Evolutionary conservation across 2,113 vertebrate species (phyloP), one percentile per base, ranked within the genome.

Genomic region (Camelus bactrianus): DNA sequence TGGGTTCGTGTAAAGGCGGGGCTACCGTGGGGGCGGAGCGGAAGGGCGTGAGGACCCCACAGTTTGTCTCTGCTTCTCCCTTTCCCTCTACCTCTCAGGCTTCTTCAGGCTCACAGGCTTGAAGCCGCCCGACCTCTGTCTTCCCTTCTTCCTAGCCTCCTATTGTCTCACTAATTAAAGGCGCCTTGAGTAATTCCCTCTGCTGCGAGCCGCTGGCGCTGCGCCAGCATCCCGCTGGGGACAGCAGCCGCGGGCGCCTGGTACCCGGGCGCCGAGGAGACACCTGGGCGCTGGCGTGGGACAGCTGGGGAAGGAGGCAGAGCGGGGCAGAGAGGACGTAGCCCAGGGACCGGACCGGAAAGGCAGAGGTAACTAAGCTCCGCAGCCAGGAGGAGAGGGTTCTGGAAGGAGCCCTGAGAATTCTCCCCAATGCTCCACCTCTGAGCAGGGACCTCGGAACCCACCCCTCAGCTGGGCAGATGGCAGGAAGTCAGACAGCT

Each of bases 151-250:
- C 46, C 54, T 94, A 46, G 73, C 64, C 82, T 97, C 90, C 94
- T 38, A 52, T 84, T 92, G 64, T 94, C 84, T 93, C 35, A n/a
- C 95, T 96, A 97, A 96, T 89, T 93, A 94, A 94, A 89, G 95
- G 83, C 0, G 0, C 26, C 60, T 72, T 81, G 73, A 89, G n/a
- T 95, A 89, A 73, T 2, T 48, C 42, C 75, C 94, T 87, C 83
- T 82, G 79, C 87, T 89, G 46, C 2, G 70, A 17, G 54, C 75
- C 19, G 48, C 92, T 77, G 95, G 95, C 75, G 0, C 28, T 11
- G 5, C 0, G 24, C 92, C 50, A 19, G 1, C 52, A 20, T 58
- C 87, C 76, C 0, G 0, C 70, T 50, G 12, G 75, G 75, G 77
- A 56, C 56, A 50, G 82, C 42, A 11, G 72, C 22, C 0, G 28